Percentiles rank a stretch among this genome's conserved stretches.
phyloP scores from a whole-genome alignment of 2,888 invertebrate species.

The Calliphora vomitoria region DNA sequence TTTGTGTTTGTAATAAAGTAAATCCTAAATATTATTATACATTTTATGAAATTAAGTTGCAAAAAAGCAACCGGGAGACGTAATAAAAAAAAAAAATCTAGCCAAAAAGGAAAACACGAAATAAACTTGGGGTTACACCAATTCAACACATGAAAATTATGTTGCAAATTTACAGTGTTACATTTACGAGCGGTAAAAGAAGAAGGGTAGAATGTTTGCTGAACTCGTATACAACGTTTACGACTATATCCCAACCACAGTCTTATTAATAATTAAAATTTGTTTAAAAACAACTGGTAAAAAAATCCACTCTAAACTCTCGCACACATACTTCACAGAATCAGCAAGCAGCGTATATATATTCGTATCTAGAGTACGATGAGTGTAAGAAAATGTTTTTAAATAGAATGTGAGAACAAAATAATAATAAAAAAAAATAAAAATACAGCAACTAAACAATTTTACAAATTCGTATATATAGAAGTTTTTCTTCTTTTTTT shows the following conservation, averaged over 20 bases:
- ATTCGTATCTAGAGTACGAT: conserved; percentile 35
- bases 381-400: conserved; percentile 43
- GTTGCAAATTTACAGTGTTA: conserved; percentile 35
- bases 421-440: background rate
- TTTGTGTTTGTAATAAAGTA: conserved; percentile 11
- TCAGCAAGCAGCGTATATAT: background rate
- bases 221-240: conserved; percentile 2
- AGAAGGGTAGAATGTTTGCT: conserved; percentile 20
- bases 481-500: conserved; percentile 20
- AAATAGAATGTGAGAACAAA: conserved; percentile 15
- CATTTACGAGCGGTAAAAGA: conserved; percentile 40
- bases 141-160: conserved; percentile 52
- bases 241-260: conserved; percentile 40
- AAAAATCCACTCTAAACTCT: conserved; percentile 38
- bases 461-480: conserved; percentile 21
- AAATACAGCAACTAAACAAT: conserved; percentile 13
- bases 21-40: conserved; percentile 61
- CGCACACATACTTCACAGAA: background rate
- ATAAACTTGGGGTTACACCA: conserved; percentile 44
- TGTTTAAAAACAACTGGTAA: conserved; percentile 48
- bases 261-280: conserved; percentile 70
- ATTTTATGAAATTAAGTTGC: conserved; percentile 63
- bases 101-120: conserved; percentile 24
- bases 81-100: conserved; percentile 54
- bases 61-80: conserved; percentile 44